Percentiles rank a stretch among this genome's conserved stretches.
phyloP scores from a whole-genome alignment of 2,113 vertebrate genomes.

The Athene cunicularia region DNA sequence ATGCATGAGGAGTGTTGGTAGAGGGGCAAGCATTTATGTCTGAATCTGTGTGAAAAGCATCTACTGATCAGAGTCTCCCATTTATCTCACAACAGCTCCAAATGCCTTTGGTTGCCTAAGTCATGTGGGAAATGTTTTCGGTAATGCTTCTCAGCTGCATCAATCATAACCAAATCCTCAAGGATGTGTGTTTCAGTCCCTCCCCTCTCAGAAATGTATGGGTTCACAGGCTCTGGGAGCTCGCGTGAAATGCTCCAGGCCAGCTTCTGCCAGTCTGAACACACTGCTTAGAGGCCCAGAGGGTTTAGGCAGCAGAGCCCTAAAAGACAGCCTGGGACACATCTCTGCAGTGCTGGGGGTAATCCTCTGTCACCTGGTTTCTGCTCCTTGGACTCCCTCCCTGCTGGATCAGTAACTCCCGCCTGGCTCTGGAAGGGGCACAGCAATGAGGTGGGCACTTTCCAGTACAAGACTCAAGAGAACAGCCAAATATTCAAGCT shows the following conservation, averaged over 20 bases:
- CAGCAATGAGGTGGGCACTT: not conserved
- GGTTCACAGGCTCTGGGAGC: not conserved
- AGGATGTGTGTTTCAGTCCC: not conserved
- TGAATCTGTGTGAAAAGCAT: conserved; percentile 27
- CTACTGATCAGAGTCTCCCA: not conserved
- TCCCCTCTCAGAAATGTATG: not conserved
- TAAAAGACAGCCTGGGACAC: not conserved
- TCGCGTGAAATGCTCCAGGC: rapidly evolving
- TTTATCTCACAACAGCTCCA: not conserved
- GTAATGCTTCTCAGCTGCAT: conserved; percentile 33
- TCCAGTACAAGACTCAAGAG: not conserved
- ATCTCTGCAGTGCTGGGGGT: not conserved
- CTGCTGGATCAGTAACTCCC: not conserved
- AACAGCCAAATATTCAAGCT: not conserved
- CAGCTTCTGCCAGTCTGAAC: not conserved
- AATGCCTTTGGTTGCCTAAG: conserved; percentile 39
- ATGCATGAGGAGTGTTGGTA: not conserved
- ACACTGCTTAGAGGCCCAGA: not conserved
- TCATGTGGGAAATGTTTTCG: conserved; percentile 41
- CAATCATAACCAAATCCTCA: conserved; percentile 34
- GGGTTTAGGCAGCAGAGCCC: not conserved
- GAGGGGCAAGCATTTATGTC: not conserved
- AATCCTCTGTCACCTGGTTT: not conserved
- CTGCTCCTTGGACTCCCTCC: not conserved
- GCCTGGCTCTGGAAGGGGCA: not conserved